phyloP scores from a whole-genome alignment of 2,888 invertebrate species.

The Tipula helvola region DNA sequence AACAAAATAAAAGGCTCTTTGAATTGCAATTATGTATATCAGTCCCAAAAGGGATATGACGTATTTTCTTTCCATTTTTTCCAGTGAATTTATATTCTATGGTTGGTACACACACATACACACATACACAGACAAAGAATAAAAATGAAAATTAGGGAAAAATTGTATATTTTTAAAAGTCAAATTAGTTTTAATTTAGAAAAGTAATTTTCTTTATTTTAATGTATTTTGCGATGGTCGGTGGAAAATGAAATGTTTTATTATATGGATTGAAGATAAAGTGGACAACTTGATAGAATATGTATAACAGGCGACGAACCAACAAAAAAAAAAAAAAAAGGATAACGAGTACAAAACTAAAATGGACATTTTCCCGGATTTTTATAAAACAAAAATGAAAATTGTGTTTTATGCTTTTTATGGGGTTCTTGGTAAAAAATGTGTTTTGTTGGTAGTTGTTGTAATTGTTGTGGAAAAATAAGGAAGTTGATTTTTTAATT shows the following conservation, averaged over 20 bases:
- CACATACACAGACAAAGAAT: neutral
- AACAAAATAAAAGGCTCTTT: neutral
- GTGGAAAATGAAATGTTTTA: neutral
- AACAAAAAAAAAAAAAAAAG: neutral
- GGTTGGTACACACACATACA: too few species aligned
- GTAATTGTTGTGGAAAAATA: neutral
- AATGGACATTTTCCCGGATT: neutral
- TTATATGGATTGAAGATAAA: neutral
- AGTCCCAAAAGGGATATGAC: neutral
- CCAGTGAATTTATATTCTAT: neutral
- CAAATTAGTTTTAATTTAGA: neutral
- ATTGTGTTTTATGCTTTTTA: neutral
- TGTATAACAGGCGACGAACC: neutral
- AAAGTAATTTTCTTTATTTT: neutral
- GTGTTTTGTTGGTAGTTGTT: neutral
- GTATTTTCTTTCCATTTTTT: neutral
- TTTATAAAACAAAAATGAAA: neutral
- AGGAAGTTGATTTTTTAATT: neutral
- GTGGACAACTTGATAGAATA: neutral
- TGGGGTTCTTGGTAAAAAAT: neutral
- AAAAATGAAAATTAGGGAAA: neutral
- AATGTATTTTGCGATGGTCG: neutral
- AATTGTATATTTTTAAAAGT: neutral
- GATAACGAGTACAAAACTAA: neutral
- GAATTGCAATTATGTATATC: neutral